Evolutionary conservation across 2,113 vertebrate genomes (phyloP).

Genomic region (Ciconia maguari): DNA sequence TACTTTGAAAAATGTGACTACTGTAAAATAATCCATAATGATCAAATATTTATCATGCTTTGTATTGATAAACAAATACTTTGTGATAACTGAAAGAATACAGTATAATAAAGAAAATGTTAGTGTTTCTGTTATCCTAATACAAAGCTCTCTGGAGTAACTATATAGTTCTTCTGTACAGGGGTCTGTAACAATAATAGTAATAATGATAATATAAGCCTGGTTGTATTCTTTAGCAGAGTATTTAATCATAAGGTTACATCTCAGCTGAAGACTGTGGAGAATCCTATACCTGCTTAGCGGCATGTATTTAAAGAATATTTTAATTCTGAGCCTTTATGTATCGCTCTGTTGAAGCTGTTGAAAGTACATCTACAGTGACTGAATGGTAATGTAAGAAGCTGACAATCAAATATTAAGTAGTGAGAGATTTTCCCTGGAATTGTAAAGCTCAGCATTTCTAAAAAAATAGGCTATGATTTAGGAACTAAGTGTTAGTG

Average conservation of each 20-base stretch:
- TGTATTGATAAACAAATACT: background rate
- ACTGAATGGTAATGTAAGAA: background rate
- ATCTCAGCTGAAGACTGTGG: background rate
- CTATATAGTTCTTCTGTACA: background rate
- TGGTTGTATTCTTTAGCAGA: background rate
- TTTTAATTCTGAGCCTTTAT: background rate
- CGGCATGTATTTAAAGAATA: background rate
- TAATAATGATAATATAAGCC: background rate
- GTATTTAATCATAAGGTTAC: background rate
- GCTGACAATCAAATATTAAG: background rate
- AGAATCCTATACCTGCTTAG: background rate
- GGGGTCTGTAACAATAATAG: background rate
- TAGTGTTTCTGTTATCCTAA: background rate
- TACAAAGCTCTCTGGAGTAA: background rate
- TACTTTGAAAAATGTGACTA: background rate
- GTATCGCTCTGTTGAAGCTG: background rate
- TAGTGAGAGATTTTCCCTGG: background rate
- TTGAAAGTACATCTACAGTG: background rate
- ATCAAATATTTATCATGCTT: background rate
- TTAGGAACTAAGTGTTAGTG: background rate
- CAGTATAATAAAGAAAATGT: background rate
- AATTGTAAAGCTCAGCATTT: slow-evolving; percentile 27
- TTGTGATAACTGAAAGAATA: background rate
- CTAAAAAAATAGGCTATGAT: background rate
- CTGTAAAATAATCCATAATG: background rate